Percentiles rank a stretch among this genome's conserved stretches.
phyloP scores from a whole-genome alignment of 2,113 vertebrate species.

The Platycercus adscitus region DNA sequence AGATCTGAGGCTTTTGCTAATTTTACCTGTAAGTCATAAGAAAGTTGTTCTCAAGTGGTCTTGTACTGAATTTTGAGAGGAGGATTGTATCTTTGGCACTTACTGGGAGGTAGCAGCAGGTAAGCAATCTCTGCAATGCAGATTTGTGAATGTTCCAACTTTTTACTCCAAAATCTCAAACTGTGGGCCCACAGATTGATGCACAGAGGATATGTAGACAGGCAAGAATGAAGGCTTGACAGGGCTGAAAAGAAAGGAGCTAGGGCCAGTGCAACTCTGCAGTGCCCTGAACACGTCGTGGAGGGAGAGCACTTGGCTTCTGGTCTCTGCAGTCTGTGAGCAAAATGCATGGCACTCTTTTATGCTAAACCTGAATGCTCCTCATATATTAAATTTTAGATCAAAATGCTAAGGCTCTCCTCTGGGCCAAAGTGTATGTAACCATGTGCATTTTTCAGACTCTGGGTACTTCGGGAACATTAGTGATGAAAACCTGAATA shows the following conservation, averaged over 20 bases:
- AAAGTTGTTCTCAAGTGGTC: neutral
- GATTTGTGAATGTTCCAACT: neutral
- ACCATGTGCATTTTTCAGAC: neutral
- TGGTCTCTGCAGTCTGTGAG: neutral
- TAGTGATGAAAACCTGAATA: neutral
- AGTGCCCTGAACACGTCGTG: rapidly evolving
- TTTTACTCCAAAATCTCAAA: neutral
- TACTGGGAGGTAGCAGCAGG: neutral
- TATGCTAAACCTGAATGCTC: neutral
- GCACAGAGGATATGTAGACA: neutral
- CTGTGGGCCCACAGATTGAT: neutral
- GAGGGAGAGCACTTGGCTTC: neutral
- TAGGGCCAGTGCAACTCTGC: neutral
- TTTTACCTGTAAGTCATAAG: neutral
- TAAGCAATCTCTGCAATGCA: neutral
- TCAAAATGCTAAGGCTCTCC: neutral
- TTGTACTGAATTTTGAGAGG: neutral
- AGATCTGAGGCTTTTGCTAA: neutral
- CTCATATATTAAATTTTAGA: neutral
- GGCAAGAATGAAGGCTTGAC: neutral
- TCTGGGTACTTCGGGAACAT: neutral
- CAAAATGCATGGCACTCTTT: neutral
- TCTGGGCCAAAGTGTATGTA: neutral
- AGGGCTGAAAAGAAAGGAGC: neutral
- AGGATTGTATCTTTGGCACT: neutral